A percentile compares a stretch with the other conserved stretches of the same genome.
phyloP scores from a whole-genome alignment of 2,888 invertebrate genomes.

The Noctuana brunneofusca region DNA sequence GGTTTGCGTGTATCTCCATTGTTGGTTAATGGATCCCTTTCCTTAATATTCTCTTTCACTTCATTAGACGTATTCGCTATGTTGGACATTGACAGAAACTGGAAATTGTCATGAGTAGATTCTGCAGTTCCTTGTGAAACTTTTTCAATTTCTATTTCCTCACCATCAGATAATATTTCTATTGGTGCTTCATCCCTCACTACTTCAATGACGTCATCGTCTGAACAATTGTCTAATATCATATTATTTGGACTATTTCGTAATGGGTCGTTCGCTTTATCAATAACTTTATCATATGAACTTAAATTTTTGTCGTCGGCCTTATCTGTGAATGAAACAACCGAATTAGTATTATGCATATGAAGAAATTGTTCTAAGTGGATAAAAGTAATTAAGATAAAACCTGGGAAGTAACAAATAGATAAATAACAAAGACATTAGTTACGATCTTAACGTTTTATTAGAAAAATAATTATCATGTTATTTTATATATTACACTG shows the following conservation, averaged over 20 bases:
- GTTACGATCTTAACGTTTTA: neutral
- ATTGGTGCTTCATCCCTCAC: constrained; percentile 74
- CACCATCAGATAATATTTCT: constrained; percentile 72
- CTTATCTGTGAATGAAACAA: neutral
- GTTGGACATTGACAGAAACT: constrained; percentile 27
- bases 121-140: constrained; percentile 38
- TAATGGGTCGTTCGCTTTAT: constrained; percentile 6
- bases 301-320: constrained; percentile 31
- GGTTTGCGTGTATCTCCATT: constrained; percentile 9
- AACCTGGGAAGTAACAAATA: neutral
- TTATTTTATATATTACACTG: neutral
- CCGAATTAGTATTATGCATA: neutral
- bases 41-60: constrained; percentile 15
- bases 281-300: constrained; percentile 32
- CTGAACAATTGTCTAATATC: constrained; percentile 54
- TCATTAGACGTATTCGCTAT: constrained; percentile 10
- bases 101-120: constrained; percentile 14
- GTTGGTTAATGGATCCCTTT: constrained; percentile 26
- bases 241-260: neutral
- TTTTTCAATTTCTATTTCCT: constrained; percentile 61
- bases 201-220: constrained; percentile 77
- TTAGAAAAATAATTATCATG: neutral
- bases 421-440: neutral
- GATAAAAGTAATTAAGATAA: neutral
- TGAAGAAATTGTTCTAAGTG: neutral